Evolutionary conservation across 1,140 invertebrate genomes (phyloP), one percentile per base, ranked within the genome.

Genomic region (Drosophila kohkoa): DNA sequence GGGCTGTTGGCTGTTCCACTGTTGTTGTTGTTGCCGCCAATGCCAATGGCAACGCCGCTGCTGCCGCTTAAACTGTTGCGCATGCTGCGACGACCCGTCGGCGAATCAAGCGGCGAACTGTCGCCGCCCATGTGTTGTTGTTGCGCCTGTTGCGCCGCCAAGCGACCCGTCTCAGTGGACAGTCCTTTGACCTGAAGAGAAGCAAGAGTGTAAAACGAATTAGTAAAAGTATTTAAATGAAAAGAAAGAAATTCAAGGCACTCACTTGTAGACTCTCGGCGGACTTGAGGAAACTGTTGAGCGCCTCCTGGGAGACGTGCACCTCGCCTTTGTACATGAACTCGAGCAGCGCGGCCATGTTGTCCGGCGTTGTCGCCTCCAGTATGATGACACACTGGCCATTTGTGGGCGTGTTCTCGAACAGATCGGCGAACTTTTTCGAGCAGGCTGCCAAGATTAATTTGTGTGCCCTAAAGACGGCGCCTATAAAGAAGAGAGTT

Each of bases 271-370:
- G 94, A 93, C 96, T 96, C 93, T 98, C 97, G 30, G 97, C 97
- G 55, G 97, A 97, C 93, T 98, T 98, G 65, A 98, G 95, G 91
- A 98, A 97, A 92, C 96, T 97, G 83, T 96, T 96, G 64, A 98
- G 95, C 70, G 96, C 96, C 92, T 97, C 96, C 93, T 98, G 97
- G 80, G 96, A 97, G 74, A 98, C 96, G 92, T 98, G 96, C 72
- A 98, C 97, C 93, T 98, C 97, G 7, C 97, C 97, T 92, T 97
- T 97, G 93, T 98, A 98, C 97, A 98, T 98, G 93, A 98, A 98
- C 93, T 98, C 97, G 62, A 98, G 94, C 48, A 98, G 94, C 5
- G 97, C 97, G 66, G 96, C 95, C 96, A 98, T 97, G 92, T 98
- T 97, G 82, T 96, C 95, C 43, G 97, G 96, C 69, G 95, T 95